These are phyloP conservation scores for Seladonia tumulorum DNA, from an alignment of 2,888 invertebrate genomes.

Conservation along the genomic window DNA sequence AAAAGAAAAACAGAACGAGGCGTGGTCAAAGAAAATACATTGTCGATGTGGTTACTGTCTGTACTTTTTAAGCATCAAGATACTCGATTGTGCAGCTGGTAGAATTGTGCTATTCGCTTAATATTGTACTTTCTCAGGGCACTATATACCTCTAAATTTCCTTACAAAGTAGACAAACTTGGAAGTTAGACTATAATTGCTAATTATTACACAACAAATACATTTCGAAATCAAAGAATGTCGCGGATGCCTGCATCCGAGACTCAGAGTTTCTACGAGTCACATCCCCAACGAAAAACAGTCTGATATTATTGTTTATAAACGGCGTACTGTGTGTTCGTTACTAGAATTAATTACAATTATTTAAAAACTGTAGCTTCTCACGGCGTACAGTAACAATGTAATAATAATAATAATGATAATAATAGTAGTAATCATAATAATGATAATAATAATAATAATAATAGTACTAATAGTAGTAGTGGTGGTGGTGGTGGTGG, in stretches of 20 bases:
- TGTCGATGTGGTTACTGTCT: conserved; percentile 20
- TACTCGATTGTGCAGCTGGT: conserved; percentile 63
- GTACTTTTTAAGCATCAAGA: conserved; percentile 53
- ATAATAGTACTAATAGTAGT: neutral
- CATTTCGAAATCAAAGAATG: conserved; percentile 9
- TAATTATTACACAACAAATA: conserved; percentile 18
- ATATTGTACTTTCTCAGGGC: conserved; percentile 35
- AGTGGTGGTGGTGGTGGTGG: neutral
- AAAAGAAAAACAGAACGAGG: conserved; percentile 39
- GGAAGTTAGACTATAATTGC: conserved; percentile 14
- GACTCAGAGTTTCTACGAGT: conserved; percentile 31
- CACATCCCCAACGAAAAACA: conserved; percentile 19
- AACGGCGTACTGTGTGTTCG: conserved; percentile 12
- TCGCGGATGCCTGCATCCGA: conserved; percentile 68
- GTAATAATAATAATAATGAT: neutral
- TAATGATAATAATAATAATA: neutral
- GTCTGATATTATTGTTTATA: conserved; percentile 10
- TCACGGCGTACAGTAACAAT: conserved; percentile 16
- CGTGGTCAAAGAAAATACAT: conserved; percentile 30
- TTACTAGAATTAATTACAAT: conserved; percentile 17
- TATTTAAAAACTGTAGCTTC: conserved; percentile 28
- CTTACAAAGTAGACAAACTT: conserved; percentile 29
- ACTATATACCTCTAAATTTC: conserved; percentile 25
- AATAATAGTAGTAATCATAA: neutral
- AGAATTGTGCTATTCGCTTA: conserved; percentile 60